A percentile compares a stretch with the other conserved stretches of the same genome.
Evolutionary conservation across 2,113 vertebrate genomes (phyloP).

Genomic region (Anas platyrhynchos): DNA sequence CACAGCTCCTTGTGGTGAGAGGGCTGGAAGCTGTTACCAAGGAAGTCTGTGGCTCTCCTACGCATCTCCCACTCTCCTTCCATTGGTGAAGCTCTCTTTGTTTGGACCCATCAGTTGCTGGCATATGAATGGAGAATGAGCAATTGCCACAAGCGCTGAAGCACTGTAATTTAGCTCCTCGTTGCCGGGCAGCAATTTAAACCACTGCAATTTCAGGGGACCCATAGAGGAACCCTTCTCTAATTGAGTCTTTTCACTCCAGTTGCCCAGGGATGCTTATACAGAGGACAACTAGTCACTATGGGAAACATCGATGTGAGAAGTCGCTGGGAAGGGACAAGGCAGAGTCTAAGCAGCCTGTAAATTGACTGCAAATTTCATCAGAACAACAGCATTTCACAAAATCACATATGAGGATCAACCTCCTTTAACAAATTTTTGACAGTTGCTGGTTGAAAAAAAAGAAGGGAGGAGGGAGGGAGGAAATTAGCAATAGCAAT

Average conservation of each 20-base stretch:
- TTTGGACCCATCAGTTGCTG: slow-evolving; percentile 6
- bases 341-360: neutral
- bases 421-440: neutral
- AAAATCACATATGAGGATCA: neutral
- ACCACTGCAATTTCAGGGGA: slow-evolving; percentile 39
- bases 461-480: rapidly evolving
- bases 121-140: slow-evolving; percentile 15
- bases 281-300: neutral
- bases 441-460: neutral
- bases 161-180: slow-evolving; percentile 34
- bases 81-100: neutral
- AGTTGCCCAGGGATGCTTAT: neutral
- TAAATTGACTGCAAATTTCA: slow-evolving; percentile 11
- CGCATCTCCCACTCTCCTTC: neutral
- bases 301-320: neutral
- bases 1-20: neutral
- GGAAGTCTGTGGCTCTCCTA: neutral
- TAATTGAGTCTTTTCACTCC: slow-evolving; percentile 16
- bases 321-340: neutral
- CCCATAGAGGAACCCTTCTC: neutral
- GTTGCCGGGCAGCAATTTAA: slow-evolving; percentile 52
- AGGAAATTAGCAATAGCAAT: neutral
- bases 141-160: slow-evolving; percentile 15
- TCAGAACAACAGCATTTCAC: neutral
- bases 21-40: neutral